Conservation (phyloP, 2,113 vertebrate species). For the Anguilla rostrata region DNA sequence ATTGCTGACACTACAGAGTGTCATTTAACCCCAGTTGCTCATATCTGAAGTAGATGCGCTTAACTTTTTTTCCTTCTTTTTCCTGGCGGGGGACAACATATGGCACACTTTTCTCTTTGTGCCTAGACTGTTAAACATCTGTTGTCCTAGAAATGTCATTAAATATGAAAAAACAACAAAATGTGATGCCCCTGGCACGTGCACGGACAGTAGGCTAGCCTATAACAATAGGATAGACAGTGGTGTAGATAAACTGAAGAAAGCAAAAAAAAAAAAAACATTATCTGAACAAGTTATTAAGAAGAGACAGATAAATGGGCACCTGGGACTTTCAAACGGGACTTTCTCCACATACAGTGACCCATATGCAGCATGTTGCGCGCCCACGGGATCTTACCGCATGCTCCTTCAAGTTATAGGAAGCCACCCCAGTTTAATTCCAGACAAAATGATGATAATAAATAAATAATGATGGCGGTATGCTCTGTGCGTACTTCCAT, state of each 20-base stretch:
- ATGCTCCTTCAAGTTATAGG: background rate
- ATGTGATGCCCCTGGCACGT: conserved; percentile 25
- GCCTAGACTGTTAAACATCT: conserved; percentile 32
- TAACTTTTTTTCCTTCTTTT: conserved; percentile 16
- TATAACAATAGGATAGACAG: conserved; percentile 17
- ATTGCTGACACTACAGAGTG: conserved; percentile 22
- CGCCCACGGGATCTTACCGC: background rate
- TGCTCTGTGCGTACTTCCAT: background rate
- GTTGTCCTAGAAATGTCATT: conserved; percentile 32
- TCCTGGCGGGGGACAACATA: conserved; percentile 27
- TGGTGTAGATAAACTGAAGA: background rate
- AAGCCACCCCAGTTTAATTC: background rate
- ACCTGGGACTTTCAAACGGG: background rate
- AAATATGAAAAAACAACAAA: conserved; percentile 29
- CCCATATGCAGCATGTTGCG: background rate
- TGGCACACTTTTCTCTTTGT: conserved; percentile 33
- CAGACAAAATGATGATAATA: background rate
- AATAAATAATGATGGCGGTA: background rate
- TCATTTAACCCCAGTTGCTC: conserved; percentile 35
- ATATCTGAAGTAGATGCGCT: conserved; percentile 34
- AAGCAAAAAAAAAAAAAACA: background rate
- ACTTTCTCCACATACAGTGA: background rate
- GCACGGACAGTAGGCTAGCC: background rate
- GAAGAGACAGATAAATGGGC: background rate
- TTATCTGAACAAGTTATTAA: background rate